Base-by-base conservation (phyloP, 2,797 vertebrate species). In the Sparidentex hasta region DNA sequence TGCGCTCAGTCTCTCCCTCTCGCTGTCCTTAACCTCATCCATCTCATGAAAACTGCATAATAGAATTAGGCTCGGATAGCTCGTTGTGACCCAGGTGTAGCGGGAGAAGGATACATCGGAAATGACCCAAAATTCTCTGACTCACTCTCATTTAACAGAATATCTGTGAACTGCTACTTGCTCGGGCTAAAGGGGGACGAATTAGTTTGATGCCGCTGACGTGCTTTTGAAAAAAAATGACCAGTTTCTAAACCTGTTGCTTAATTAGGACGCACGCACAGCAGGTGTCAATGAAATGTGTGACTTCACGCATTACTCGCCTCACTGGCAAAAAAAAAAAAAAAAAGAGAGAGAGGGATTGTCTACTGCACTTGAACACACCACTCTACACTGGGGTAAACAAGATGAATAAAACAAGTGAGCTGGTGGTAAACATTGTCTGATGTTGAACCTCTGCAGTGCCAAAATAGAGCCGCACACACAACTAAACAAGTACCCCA, bases 11-110 rank as follows among this genome's bases (percentile, higher is more conserved):
- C 80, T 66, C 77, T 85, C 80, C 75, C 74, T 71, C 87, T 85
- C 63, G 8, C 84, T 56, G 63, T 90, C 87, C 75, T 87, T 77
- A 81, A 87, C 86, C 90, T 90, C 92, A 90, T 92, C 86, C 80
- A 88, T 93, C 92, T 92, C 87, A 77, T 87, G 83, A 86, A 92
- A 86, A 89, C 76, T 83, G 90, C 88, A 88, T 93, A 93, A 94
- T 93, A 84, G 87, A 90, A 93, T 90, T 85, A 90, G 81, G 78
- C 87, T 90, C 85, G 62, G 78, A 91, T 80, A 76, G 79, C 62
- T n/a, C 62, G 58, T 84, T 82, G 80, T 90, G 88, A 92, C 83
- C 90, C 78, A 76, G 75, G 48, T 79, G 52, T 7, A 52, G 80
- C 11, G n/a, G 79, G 79, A 72, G 71, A 82, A 55, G 69, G 75